Evolutionary conservation across 2,888 invertebrate genomes (phyloP), one percentile per base, ranked within the genome.

Genomic region (Chaitophorus viminalis): DNA sequence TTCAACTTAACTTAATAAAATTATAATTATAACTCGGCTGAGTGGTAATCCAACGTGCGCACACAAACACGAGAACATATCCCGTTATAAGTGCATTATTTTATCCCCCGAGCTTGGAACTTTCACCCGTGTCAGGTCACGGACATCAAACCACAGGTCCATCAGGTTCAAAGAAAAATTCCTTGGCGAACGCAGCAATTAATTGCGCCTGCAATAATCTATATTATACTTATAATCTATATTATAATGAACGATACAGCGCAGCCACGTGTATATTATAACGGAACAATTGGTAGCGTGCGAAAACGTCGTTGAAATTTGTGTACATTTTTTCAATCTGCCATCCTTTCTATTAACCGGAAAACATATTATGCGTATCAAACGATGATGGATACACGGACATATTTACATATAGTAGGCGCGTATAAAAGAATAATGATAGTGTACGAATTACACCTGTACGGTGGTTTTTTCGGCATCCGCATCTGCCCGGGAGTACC

Each of bases 401-500:
- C 39, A 11, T 39, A 39, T 39, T 39, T 39, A 5, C 39, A 39
- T 39, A 39, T 39, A 39, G 8, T 39, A 39, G 8, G 11, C 8
- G 11, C 39, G 11, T 8, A 39, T 8, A 5, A 1, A 39, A 68
- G 31, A 18, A 54, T 82, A 54, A 78, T 60, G 25, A 54, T 25
- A 33, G 9, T 18, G 17, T n/a, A 25, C 2, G 52, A 33, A 72
- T 33, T 70, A 79, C 86, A 87, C 86, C 86, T 87, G 86, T 87
- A 87, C 74, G 74, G 25, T 17, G 74, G 74, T 76, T 76, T 36
- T 81, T 68, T 81, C 33, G 74, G 60, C 86, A 79, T 87, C 79
- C 65, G 33, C 86, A 87, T 87, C 86, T 79, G 86, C 79, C 78
- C 39, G 31, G 31, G 14, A 39, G 60, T 79, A 79, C 86, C 86